phyloP scores from a whole-genome alignment of 1,140 invertebrate species.

The Lepidurus packardi region DNA sequence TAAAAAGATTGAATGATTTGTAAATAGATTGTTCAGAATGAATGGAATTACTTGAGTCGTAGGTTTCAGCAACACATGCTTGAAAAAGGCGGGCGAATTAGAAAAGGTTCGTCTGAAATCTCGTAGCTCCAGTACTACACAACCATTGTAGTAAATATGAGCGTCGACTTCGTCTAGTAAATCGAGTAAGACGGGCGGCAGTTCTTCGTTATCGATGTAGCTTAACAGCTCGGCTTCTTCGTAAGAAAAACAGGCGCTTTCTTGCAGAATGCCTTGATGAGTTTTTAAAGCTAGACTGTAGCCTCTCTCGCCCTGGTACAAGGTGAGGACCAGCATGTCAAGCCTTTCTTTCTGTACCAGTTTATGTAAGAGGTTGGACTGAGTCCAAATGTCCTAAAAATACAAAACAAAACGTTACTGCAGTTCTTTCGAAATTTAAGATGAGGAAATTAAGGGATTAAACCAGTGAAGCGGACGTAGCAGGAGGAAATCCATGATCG shows the following conservation, averaged over 20 bases:
- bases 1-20: conserved; percentile 12
- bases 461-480: neutral
- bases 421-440: neutral
- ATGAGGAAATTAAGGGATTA: neutral
- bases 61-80: conserved; percentile 78
- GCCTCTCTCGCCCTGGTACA: conserved; percentile 85
- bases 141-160: conserved; percentile 82
- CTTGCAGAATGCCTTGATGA: conserved; percentile 44
- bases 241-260: conserved; percentile 50
- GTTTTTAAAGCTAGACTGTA: conserved; percentile 62
- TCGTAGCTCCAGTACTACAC: conserved; percentile 82
- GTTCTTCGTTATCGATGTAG: conserved; percentile 75
- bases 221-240: conserved; percentile 54
- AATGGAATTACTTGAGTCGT: conserved; percentile 65
- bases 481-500: neutral
- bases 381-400: conserved; percentile 54
- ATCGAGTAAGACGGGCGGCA: conserved; percentile 78
- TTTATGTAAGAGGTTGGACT: conserved; percentile 74
- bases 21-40: conserved; percentile 2
- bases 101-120: conserved; percentile 50
- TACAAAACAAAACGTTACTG: conserved; percentile 25
- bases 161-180: conserved; percentile 70
- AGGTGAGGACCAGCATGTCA: conserved; percentile 80
- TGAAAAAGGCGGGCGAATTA: conserved; percentile 42
- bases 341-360: conserved; percentile 74